These are phyloP conservation scores for Chloromyia formosa DNA, from an alignment of 2,888 invertebrate genomes.

Conservation along the genomic window DNA sequence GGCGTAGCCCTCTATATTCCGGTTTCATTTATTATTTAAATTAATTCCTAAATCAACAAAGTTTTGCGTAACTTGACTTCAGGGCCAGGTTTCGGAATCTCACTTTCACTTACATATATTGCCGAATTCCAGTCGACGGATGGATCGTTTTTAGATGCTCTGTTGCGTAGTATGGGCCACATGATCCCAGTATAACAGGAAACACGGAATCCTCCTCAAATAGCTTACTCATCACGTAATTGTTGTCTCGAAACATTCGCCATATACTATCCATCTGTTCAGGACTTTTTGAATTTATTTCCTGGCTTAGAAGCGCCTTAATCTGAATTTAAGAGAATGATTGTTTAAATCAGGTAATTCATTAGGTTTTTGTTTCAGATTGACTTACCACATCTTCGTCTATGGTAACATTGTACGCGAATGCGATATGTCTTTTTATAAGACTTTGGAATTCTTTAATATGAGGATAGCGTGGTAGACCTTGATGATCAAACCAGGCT, in stretches of 20 bases:
- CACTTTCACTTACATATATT: conserved; percentile 57
- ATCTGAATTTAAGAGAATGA: conserved; percentile 53
- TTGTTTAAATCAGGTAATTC: too few species aligned
- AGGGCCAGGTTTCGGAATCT: background rate
- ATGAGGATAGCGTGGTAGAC: conserved; percentile 57
- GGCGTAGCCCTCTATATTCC: too few species aligned
- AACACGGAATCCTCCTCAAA: conserved; percentile 62
- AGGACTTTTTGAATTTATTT: conserved; percentile 59
- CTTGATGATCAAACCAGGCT: conserved; percentile 59
- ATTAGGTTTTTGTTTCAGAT: background rate
- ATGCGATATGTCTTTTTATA: conserved; percentile 60
- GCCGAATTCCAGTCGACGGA: conserved; percentile 57
- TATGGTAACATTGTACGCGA: conserved; percentile 60
- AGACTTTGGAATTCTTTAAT: conserved; percentile 61
- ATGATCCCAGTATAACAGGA: conserved; percentile 60
- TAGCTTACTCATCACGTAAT: conserved; percentile 62
- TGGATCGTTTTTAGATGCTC: conserved; percentile 59
- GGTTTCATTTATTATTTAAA: too few species aligned
- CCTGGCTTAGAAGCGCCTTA: conserved; percentile 59
- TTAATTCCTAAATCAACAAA: too few species aligned
- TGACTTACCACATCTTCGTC: conserved; percentile 60
- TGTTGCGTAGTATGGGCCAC: conserved; percentile 62
- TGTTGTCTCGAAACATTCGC: conserved; percentile 61
- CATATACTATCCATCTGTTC: conserved; percentile 62
- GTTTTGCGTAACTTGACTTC: too few species aligned